Percentiles rank a stretch among this genome's conserved stretches.
Evolutionary conservation across 2,797 vertebrate species (phyloP).

Genomic region (Iguana delicatissima): DNA sequence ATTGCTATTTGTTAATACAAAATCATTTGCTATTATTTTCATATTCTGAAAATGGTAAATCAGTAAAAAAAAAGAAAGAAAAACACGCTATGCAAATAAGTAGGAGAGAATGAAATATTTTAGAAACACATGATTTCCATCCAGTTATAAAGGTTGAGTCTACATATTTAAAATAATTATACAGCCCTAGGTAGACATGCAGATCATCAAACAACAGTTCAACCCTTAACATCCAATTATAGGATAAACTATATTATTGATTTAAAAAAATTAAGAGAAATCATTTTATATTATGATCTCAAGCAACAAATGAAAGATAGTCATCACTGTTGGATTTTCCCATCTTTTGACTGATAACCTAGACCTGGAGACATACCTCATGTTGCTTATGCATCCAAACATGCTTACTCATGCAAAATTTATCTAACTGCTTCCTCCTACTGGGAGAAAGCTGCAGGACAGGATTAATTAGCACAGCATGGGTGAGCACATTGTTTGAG

Average conservation of each 20-base stretch:
- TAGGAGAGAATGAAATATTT: conserved; percentile 15
- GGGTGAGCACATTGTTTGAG: conserved; percentile 79
- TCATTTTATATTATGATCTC: conserved; percentile 43
- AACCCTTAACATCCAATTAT: neutral
- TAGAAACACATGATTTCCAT: conserved; percentile 10
- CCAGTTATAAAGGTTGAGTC: conserved; percentile 31
- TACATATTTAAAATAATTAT: conserved; percentile 46
- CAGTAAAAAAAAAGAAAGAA: neutral
- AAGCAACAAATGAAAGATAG: conserved; percentile 44
- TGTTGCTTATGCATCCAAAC: conserved; percentile 72
- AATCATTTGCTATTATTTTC: neutral
- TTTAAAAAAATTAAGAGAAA: conserved; percentile 25
- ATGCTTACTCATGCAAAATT: conserved; percentile 82
- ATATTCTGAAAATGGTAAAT: neutral
- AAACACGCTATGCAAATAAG: neutral
- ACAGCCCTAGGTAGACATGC: neutral
- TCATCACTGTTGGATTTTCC: conserved; percentile 19
- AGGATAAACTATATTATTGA: conserved; percentile 32
- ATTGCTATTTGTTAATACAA: neutral
- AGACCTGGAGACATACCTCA: conserved; percentile 66
- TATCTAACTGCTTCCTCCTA: conserved; percentile 77
- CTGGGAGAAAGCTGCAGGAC: conserved; percentile 76
- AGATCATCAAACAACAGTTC: conserved; percentile 32
- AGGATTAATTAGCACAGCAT: conserved; percentile 84
- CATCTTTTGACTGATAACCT: conserved; percentile 56